These are phyloP conservation scores for Mus pahari DNA, from an alignment of 2,113 vertebrate genomes.

Conservation along the genomic window DNA sequence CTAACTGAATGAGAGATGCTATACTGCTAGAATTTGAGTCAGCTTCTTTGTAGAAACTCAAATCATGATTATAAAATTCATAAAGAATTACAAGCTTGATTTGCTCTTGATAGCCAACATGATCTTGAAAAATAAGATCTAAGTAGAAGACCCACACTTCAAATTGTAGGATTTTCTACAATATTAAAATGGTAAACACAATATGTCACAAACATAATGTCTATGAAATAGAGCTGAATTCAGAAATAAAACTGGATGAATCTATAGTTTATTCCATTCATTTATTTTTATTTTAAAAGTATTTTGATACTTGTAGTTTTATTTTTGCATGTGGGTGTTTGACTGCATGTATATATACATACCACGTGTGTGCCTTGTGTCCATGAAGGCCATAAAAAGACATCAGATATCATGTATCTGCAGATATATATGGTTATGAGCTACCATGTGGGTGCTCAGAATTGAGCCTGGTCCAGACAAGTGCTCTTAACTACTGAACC, in stretches of 20 bases:
- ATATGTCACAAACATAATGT: background rate
- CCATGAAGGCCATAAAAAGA: background rate
- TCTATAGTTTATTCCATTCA: background rate
- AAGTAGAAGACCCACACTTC: background rate
- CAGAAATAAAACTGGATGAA: constrained; percentile 14
- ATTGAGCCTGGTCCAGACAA: background rate
- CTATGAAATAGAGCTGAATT: background rate
- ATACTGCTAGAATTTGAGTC: background rate
- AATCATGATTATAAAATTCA: background rate
- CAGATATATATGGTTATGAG: background rate
- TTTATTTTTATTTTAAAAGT: background rate
- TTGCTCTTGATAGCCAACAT: background rate
- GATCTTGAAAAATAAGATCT: constrained; percentile 12
- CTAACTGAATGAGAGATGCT: background rate
- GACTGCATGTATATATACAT: background rate
- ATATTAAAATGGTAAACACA: constrained; percentile 4
- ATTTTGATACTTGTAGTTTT: background rate
- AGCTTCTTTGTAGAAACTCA: background rate
- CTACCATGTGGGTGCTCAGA: background rate
- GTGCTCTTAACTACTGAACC: background rate
- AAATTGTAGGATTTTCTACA: constrained; percentile 21
- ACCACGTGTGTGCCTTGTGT: background rate
- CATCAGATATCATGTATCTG: background rate
- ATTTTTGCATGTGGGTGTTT: background rate
- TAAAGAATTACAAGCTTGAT: background rate